Conservation (phyloP, 2,888 invertebrate genomes). For the Parapristionchus giblindavisi region DNA sequence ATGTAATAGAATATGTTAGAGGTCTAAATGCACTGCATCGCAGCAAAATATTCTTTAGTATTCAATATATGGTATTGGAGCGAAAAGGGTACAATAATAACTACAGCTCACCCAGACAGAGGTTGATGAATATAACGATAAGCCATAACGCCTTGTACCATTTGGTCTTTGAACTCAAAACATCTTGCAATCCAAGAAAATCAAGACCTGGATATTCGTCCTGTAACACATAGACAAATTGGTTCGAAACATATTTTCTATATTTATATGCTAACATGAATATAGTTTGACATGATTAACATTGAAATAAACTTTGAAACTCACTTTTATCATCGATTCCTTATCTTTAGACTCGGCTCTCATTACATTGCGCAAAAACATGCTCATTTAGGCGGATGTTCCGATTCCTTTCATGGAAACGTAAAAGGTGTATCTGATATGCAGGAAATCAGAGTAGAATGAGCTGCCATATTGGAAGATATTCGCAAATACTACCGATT, state of each 20-base stretch:
- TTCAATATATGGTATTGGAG: background rate
- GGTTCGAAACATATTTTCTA: too few relatives aligned
- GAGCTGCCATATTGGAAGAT: background rate
- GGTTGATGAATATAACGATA: slow-evolving; percentile 43
- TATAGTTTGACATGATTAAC: too few relatives aligned
- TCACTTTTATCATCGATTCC: slow-evolving; percentile 23
- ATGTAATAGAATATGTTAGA: slow-evolving; percentile 10
- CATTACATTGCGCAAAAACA: too few relatives aligned
- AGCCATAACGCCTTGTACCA: slow-evolving; percentile 49
- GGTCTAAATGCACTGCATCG: background rate
- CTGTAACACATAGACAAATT: background rate
- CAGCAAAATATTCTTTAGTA: background rate
- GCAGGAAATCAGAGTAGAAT: slow-evolving; percentile 12
- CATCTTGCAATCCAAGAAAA: slow-evolving; percentile 46
- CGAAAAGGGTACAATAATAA: too few relatives aligned
- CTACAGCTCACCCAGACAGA: slow-evolving; percentile 39
- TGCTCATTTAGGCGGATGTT: too few relatives aligned
- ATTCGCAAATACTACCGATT: background rate
- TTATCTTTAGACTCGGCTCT: slow-evolving; percentile 3
- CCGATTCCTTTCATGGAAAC: too few relatives aligned
- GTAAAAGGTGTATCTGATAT: too few relatives aligned
- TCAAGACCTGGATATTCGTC: slow-evolving; percentile 50
- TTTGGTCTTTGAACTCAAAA: slow-evolving; percentile 41
- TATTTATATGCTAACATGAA: too few relatives aligned
- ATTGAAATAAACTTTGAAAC: too few relatives aligned